Conservation (phyloP, 2,888 invertebrate genomes). For the Isoperla grammatica region DNA sequence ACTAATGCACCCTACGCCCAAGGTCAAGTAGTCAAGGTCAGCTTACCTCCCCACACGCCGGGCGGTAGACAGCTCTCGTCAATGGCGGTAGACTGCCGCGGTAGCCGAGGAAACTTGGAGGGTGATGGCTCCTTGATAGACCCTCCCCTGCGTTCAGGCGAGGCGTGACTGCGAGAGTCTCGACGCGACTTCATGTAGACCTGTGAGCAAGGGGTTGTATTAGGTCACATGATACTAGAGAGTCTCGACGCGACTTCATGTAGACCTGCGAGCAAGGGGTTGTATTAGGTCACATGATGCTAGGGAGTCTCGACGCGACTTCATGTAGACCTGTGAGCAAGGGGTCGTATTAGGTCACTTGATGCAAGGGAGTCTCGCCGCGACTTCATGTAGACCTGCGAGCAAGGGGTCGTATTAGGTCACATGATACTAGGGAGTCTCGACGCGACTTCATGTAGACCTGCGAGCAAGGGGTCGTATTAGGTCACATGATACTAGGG, state of each 20-base stretch:
- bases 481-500: too few relatives aligned
- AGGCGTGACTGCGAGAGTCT: conserved; percentile 39
- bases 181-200: conserved; percentile 39
- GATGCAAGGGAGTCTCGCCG: conserved; percentile 40
- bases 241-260: conserved; percentile 39
- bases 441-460: conserved; percentile 39
- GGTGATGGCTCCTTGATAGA: conserved; percentile 35
- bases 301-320: conserved; percentile 40
- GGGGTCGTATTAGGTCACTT: too few relatives aligned
- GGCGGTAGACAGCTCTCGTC: conserved; percentile 77
- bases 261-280: conserved; percentile 39
- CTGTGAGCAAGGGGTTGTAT: too few relatives aligned
- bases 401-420: too few relatives aligned
- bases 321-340: conserved; percentile 38
- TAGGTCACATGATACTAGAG: too few relatives aligned
- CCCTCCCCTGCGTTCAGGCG: conserved; percentile 40
- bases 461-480: too few relatives aligned
- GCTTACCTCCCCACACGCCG: conserved; percentile 47
- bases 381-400: conserved; percentile 38
- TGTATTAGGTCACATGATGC: too few relatives aligned
- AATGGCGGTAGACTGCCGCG: conserved; percentile 83
- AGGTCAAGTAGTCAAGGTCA: too few relatives aligned
- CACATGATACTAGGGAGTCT: too few relatives aligned
- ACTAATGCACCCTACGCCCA: too few relatives aligned
- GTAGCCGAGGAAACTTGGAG: conserved; percentile 58